Evolutionary conservation across 2,797 vertebrate genomes (phyloP).

Genomic region (Cirrhinus molitorella): DNA sequence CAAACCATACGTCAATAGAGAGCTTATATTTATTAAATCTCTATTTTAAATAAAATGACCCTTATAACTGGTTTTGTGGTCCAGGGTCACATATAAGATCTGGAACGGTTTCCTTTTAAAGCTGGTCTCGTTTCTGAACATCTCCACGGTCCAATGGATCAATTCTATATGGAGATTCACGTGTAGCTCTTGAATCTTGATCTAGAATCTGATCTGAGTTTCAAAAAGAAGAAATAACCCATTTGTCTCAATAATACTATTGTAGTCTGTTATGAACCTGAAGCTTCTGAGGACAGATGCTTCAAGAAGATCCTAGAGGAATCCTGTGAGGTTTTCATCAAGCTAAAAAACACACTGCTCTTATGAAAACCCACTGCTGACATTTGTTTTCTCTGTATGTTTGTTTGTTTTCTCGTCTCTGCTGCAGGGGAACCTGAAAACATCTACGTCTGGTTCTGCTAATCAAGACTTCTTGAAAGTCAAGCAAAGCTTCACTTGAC

Average conservation of each 20-base stretch:
- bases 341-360: background rate
- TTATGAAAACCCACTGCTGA: background rate
- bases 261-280: background rate
- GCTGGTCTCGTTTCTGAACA: background rate
- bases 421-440: background rate
- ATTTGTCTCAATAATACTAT: background rate
- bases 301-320: background rate
- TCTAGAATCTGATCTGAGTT: background rate
- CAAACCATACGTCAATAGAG: no score
- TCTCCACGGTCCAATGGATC: background rate
- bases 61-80: no score
- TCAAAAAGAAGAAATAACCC: background rate
- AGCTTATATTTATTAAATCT: no score
- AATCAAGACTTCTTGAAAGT: background rate
- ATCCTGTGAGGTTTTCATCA: background rate
- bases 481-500: background rate
- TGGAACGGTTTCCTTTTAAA: background rate
- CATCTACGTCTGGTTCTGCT: background rate
- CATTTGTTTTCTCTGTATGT: background rate
- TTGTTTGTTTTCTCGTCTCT: background rate
- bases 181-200: background rate
- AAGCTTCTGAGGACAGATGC: background rate
- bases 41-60: no score
- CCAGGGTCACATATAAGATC: no score
- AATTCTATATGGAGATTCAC: background rate